Evolutionary conservation across 2,113 vertebrate species (phyloP).

Genomic region (Rhinichthys klamathensis): DNA sequence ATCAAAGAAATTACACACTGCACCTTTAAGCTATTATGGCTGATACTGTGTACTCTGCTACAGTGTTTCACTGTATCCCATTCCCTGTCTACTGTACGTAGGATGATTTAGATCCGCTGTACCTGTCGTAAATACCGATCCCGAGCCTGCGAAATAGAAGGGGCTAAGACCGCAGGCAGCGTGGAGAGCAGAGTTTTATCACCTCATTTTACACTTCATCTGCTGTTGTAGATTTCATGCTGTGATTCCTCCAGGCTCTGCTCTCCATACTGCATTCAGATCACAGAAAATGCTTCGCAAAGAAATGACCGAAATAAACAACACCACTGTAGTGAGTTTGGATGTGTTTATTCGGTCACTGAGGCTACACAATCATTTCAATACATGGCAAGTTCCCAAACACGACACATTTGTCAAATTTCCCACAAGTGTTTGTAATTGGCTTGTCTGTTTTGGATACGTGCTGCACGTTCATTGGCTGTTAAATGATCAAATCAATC

Average conservation of each 20-base stretch:
- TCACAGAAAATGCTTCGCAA: neutral
- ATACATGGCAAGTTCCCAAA: neutral
- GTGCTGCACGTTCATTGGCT: neutral
- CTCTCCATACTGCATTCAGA: slow-evolving; percentile 34
- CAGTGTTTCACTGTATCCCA: neutral
- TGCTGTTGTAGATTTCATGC: slow-evolving; percentile 29
- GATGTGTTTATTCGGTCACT: neutral
- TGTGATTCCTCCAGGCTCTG: slow-evolving; percentile 29
- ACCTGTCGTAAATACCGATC: neutral
- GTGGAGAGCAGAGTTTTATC: slow-evolving; percentile 28
- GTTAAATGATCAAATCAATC: slow-evolving; percentile 18
- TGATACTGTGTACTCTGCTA: neutral
- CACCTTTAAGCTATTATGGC: slow-evolving; percentile 1
- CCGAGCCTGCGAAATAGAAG: neutral
- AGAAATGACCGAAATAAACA: neutral
- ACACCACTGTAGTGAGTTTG: neutral
- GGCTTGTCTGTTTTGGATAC: neutral
- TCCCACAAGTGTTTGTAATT: neutral
- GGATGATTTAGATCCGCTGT: slow-evolving; percentile 3
- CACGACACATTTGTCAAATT: neutral
- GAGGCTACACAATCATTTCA: neutral
- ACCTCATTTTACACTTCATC: slow-evolving; percentile 48
- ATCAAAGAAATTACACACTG: neutral
- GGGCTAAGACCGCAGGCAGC: slow-evolving; percentile 1
- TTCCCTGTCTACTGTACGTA: neutral